Conservation (phyloP, 2,888 invertebrate genomes). For the Dynastes hyllus region DNA sequence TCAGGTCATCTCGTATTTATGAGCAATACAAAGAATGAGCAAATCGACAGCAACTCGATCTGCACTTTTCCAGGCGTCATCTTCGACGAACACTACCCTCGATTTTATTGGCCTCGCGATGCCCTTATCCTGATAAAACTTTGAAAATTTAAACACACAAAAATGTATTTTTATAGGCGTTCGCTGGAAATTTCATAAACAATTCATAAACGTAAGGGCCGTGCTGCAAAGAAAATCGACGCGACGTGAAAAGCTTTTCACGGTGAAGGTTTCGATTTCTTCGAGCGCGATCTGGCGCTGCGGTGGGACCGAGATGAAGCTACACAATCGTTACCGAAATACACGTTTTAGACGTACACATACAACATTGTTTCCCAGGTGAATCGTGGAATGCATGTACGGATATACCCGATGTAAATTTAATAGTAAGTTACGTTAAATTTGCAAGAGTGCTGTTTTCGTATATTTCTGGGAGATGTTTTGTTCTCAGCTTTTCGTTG, state of each 20-base stretch:
- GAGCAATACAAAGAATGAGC: not conserved
- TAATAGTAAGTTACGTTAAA: conserved; percentile 1
- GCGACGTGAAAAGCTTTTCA: no score
- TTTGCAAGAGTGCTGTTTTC: not conserved
- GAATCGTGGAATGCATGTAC: no score
- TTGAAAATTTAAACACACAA: conserved; percentile 13
- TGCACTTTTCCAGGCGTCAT: not conserved
- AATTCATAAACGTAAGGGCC: conserved; percentile 23
- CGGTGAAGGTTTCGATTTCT: no score
- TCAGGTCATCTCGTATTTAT: not conserved
- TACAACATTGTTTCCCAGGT: not conserved
- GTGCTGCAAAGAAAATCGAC: not conserved
- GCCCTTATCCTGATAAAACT: not conserved
- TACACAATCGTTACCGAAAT: no score
- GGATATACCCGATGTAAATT: not conserved
- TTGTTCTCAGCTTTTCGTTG: no score
- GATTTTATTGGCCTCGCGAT: not conserved
- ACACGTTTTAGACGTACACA: not conserved
- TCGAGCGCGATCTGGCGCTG: no score
- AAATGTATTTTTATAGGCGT: not conserved
- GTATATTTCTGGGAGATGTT: not conserved
- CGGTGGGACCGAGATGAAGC: no score
- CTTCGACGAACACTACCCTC: not conserved
- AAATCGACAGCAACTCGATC: conserved; percentile 7
- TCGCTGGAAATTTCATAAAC: conserved; percentile 12